Percentiles rank a stretch among this genome's conserved stretches.
Conservation (phyloP, 1,140 invertebrate genomes). For the Drosophila takahashii region DNA sequence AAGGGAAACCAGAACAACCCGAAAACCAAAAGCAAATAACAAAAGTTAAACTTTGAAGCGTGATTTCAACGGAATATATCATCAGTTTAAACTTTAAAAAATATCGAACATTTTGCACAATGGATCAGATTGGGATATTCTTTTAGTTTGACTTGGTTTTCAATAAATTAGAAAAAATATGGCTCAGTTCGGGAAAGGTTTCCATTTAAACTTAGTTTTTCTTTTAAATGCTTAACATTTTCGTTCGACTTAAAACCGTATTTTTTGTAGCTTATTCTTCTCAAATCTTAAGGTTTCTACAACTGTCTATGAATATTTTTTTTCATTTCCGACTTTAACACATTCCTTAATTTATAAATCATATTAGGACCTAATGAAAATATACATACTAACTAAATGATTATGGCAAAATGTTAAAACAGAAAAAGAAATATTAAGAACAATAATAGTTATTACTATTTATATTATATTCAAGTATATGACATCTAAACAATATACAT, state of each 20-base stretch:
- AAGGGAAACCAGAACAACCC: constrained; percentile 42
- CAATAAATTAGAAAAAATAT: constrained; percentile 14
- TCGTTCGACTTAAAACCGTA: neutral
- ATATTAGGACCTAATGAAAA: constrained; percentile 75
- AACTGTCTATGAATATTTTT: constrained; percentile 34
- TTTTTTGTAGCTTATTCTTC: constrained; percentile 37
- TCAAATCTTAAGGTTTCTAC: constrained; percentile 66
- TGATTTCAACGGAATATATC: constrained; percentile 84
- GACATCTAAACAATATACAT: constrained; percentile 75
- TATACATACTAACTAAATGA: constrained; percentile 74
- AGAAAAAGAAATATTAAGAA: constrained; percentile 84
- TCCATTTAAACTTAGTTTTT: neutral
- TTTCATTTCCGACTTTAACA: constrained; percentile 29
- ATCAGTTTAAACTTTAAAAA: constrained; percentile 71
- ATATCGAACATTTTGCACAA: constrained; percentile 62
- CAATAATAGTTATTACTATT: constrained; percentile 85
- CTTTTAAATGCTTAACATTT: neutral
- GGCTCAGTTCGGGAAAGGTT: constrained; percentile 6
- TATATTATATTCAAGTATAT: constrained; percentile 83
- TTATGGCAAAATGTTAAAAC: constrained; percentile 65
- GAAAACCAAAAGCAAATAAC: constrained; percentile 78
- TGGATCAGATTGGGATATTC: constrained; percentile 36
- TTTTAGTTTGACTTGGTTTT: constrained; percentile 1
- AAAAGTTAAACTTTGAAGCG: constrained; percentile 83
- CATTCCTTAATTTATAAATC: constrained; percentile 58